These are phyloP conservation scores for Desoria tigrina DNA, from an alignment of 2,888 invertebrate genomes.

Conservation along the genomic window DNA sequence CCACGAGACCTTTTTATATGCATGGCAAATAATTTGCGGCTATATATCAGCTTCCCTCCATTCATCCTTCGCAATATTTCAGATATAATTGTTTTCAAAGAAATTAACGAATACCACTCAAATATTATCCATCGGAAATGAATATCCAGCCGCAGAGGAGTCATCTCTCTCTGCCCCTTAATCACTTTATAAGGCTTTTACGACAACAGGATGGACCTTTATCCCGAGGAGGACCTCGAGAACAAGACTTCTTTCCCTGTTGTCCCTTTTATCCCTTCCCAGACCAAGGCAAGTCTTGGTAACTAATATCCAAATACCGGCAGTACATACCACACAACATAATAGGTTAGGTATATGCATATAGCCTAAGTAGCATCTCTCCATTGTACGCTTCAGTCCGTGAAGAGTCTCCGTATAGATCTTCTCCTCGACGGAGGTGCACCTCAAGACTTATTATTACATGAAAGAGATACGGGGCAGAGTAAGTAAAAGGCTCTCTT, in stretches of 20 bases:
- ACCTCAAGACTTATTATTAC: no score
- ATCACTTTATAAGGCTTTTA: constrained; percentile 24
- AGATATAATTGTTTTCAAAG: constrained; percentile 49
- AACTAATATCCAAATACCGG: neutral
- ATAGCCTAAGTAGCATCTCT: no score
- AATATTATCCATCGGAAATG: constrained; percentile 52
- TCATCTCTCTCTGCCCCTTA: constrained; percentile 20
- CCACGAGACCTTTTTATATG: constrained; percentile 41
- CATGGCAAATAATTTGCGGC: constrained; percentile 53
- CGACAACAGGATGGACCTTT: constrained; percentile 26
- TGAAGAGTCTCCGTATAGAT: no score
- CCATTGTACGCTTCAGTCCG: no score
- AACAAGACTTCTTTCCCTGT: constrained; percentile 10
- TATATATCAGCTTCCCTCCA: constrained; percentile 43
- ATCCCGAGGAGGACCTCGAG: neutral
- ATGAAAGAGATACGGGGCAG: no score
- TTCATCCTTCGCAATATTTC: constrained; percentile 51
- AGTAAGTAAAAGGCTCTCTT: no score
- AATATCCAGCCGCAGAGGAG: constrained; percentile 27
- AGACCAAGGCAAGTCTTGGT: constrained; percentile 7
- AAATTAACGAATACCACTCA: constrained; percentile 46
- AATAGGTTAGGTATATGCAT: no score
- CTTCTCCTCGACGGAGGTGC: no score
- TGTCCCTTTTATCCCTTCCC: constrained; percentile 14
- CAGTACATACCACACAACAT: no score